Conservation (phyloP, 2,888 invertebrate species). For the Pyrocoelia pectoralis region DNA sequence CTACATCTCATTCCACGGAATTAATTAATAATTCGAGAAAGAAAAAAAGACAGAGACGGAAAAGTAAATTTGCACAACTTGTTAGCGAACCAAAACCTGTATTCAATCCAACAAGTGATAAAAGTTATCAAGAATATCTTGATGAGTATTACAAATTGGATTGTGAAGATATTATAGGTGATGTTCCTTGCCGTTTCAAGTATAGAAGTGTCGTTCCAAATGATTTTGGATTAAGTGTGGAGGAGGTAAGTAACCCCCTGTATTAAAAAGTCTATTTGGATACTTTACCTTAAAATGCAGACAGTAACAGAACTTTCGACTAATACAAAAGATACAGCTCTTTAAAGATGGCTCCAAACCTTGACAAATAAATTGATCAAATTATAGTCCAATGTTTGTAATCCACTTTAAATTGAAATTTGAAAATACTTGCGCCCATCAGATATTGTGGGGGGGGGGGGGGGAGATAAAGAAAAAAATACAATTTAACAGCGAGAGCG, state of each 20-base stretch:
- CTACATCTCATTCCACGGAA: constrained; percentile 65
- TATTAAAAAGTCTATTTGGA: no score
- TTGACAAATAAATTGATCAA: no score
- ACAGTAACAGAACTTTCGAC: no score
- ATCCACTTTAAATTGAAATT: no score
- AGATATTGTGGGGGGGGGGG: no score
- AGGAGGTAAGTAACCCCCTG: constrained; percentile 73
- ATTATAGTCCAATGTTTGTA: no score
- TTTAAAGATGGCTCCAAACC: no score
- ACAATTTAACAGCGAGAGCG: no score
- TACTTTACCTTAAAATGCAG: no score
- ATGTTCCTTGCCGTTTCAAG: constrained; percentile 90
- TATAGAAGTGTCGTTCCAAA: constrained; percentile 91
- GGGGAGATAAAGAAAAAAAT: no score
- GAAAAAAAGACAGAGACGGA: constrained; percentile 65
- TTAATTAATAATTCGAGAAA: constrained; percentile 65
- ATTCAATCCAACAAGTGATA: constrained; percentile 85
- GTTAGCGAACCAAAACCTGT: constrained; percentile 80
- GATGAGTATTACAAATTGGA: constrained; percentile 96
- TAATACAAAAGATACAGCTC: no score
- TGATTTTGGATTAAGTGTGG: constrained; percentile 87
- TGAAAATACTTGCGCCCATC: no score
- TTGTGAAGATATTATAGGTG: constrained; percentile 94
- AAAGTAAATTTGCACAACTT: constrained; percentile 75
- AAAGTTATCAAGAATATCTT: constrained; percentile 84